Evolutionary conservation across 37 sponge, comb jelly and placozoan genomes (phyloP).

Genomic region (Beroe ovata): DNA sequence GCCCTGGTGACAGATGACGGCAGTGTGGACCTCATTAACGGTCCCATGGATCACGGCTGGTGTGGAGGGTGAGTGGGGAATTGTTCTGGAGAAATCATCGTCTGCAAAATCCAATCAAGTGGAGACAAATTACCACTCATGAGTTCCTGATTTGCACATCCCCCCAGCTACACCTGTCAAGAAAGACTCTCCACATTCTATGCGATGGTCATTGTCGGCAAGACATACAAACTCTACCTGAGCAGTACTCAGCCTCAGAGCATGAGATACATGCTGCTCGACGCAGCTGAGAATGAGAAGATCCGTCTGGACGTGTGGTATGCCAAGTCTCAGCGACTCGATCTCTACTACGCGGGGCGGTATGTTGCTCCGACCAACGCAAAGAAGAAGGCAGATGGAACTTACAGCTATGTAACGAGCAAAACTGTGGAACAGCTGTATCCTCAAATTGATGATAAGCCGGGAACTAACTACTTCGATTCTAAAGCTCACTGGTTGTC

Average conservation of each 20-base stretch:
- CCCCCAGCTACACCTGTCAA: slow-evolving; percentile 87
- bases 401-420: slow-evolving; percentile 18
- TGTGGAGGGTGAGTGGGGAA: slow-evolving; percentile 89
- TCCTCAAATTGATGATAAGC: not conserved
- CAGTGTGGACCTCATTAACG: slow-evolving; percentile 88
- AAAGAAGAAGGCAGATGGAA: slow-evolving; percentile 1
- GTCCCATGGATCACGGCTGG: slow-evolving; percentile 94
- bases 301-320: slow-evolving; percentile 78
- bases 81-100: too few relatives aligned
- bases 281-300: slow-evolving; percentile 71
- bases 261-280: slow-evolving; percentile 74
- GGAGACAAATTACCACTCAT: too few relatives aligned
- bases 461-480: slow-evolving; percentile 64
- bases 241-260: slow-evolving; percentile 89
- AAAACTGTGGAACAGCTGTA: slow-evolving; percentile 23
- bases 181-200: slow-evolving; percentile 92
- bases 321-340: slow-evolving; percentile 81
- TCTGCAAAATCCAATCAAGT: too few relatives aligned
- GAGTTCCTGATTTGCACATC: too few relatives aligned
- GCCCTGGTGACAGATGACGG: slow-evolving; percentile 78
- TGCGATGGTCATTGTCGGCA: slow-evolving; percentile 75
- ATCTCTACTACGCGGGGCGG: slow-evolving; percentile 71
- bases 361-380: slow-evolving; percentile 53
- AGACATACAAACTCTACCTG: slow-evolving; percentile 77
- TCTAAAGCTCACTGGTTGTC: slow-evolving; percentile 6